Evolutionary conservation across 2,797 vertebrate genomes (phyloP).

Genomic region (Peromyscus aztecus): DNA sequence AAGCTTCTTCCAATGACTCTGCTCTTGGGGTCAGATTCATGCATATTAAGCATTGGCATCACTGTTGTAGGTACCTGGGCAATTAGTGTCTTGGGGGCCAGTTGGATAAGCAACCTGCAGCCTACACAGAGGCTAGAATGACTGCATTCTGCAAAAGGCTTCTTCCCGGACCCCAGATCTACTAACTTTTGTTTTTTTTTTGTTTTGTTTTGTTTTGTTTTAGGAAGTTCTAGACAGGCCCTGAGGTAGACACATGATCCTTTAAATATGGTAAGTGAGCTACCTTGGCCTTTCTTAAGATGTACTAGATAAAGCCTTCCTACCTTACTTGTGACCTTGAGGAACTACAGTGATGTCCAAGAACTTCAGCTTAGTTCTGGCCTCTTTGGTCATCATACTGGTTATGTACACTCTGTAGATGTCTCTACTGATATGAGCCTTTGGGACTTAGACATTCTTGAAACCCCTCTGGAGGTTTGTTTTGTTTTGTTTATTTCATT

Average conservation of each 20-base stretch:
- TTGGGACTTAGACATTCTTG: not conserved
- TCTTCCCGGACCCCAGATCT: not conserved
- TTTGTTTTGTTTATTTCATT: not conserved
- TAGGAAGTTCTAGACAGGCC: not conserved
- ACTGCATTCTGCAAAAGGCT: not conserved
- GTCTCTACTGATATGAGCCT: not conserved
- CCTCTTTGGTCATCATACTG: no score
- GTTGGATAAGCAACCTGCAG: not conserved
- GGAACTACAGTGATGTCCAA: not conserved
- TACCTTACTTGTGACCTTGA: not conserved
- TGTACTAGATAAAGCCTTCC: accelerated
- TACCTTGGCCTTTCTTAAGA: not conserved
- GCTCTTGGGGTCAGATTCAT: not conserved
- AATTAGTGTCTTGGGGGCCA: not conserved
- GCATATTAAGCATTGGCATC: accelerated
- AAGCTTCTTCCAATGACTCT: not conserved
- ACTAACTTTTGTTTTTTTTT: not conserved
- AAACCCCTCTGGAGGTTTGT: not conserved
- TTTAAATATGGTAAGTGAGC: not conserved
- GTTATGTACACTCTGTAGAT: not conserved
- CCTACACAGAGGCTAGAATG: not conserved
- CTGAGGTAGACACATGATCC: not conserved
- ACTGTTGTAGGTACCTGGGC: accelerated
- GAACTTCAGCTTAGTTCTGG: not conserved
- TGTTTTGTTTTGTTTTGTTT: not conserved